phyloP scores from a whole-genome alignment of 2,113 vertebrate genomes.

The Hippopotamus amphibius region DNA sequence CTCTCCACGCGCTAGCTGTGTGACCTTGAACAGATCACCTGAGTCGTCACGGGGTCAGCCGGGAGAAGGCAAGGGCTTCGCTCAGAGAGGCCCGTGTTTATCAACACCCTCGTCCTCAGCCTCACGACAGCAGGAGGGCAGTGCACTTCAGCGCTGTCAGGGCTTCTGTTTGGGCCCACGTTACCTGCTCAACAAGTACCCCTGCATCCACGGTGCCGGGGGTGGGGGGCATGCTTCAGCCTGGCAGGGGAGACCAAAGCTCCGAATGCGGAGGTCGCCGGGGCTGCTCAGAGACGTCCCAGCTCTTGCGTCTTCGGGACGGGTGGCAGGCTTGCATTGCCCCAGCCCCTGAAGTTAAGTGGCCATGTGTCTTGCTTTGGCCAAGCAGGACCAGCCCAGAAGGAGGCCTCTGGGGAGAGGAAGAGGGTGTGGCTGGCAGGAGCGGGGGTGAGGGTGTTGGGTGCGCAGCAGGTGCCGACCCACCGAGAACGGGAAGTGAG shows the following conservation, averaged over 20 bases:
- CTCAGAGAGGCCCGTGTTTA: neutral
- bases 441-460: neutral
- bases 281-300: too few species aligned
- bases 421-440: slow-evolving; percentile 52
- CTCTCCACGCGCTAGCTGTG: rapidly evolving
- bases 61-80: neutral
- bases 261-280: rapidly evolving
- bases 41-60: too few species aligned
- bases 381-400: neutral
- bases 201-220: neutral
- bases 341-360: neutral
- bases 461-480: slow-evolving; percentile 6
- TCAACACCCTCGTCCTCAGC: neutral
- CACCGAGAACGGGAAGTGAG: slow-evolving; percentile 75
- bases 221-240: neutral
- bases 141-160: neutral
- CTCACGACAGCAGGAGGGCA: neutral
- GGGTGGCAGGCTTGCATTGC: neutral
- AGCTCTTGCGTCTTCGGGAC: neutral
- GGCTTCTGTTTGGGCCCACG: neutral
- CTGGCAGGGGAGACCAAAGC: too few species aligned
- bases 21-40: neutral
- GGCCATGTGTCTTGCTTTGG: neutral
- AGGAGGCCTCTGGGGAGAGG: slow-evolving; percentile 15
- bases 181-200: neutral